Evolutionary conservation across 2,113 vertebrate species (phyloP).

Genomic region (Parus major): DNA sequence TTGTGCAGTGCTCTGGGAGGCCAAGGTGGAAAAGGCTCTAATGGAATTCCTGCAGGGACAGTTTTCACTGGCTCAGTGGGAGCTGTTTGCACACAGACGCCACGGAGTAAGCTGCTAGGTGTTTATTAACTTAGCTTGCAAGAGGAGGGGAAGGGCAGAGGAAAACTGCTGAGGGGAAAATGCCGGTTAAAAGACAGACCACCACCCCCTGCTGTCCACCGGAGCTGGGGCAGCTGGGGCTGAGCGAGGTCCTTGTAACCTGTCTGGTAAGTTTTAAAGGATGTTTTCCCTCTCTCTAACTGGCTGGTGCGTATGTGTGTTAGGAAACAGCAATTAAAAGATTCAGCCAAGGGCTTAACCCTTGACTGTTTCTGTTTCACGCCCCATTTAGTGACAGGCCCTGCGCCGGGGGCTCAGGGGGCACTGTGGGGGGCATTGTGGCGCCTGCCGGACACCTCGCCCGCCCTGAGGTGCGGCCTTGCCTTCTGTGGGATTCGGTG

Average conservation of each 20-base stretch:
- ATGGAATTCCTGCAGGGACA: neutral
- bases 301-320: neutral
- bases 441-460: neutral
- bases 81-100: slow-evolving; percentile 49
- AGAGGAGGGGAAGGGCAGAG: neutral
- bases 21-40: neutral
- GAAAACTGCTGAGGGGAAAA: neutral
- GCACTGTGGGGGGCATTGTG: neutral
- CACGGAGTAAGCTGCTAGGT: neutral
- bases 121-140: slow-evolving; percentile 43
- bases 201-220: neutral
- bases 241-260: neutral
- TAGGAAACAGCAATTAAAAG: slow-evolving; percentile 44
- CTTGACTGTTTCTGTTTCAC: neutral
- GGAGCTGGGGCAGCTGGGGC: neutral
- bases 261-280: slow-evolving; percentile 30
- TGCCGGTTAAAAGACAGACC: neutral
- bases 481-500: neutral
- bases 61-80: slow-evolving; percentile 28
- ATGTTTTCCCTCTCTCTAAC: slow-evolving; percentile 24
- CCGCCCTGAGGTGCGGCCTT: neutral
- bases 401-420: neutral
- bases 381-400: neutral
- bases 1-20: neutral
- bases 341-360: slow-evolving; percentile 3